These are phyloP conservation scores for Eueides isabella DNA, from an alignment of 1,140 invertebrate genomes.

Conservation along the genomic window DNA sequence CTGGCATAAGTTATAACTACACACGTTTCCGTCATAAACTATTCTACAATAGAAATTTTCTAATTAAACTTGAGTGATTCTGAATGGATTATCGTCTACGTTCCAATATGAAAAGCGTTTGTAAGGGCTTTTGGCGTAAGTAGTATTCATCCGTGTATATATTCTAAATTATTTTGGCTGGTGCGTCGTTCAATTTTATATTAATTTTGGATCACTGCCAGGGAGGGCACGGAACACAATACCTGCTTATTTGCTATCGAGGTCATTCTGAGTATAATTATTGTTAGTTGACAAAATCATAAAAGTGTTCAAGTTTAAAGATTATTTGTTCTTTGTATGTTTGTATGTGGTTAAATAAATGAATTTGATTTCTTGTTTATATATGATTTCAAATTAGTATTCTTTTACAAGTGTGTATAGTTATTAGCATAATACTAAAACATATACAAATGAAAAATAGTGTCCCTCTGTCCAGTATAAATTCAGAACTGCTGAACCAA, in stretches of 20 bases:
- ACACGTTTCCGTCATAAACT: no score
- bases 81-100: no score
- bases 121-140: slow-evolving; percentile 8
- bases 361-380: no score
- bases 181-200: slow-evolving; percentile 52
- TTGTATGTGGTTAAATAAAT: background rate
- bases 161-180: slow-evolving; percentile 50
- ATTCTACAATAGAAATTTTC: no score
- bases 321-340: background rate
- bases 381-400: no score
- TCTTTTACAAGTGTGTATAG: no score
- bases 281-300: slow-evolving; percentile 19
- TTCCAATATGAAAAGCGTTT: background rate
- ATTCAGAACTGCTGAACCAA: no score
- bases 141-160: background rate
- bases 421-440: no score
- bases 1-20: no score
- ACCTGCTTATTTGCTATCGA: slow-evolving; percentile 42
- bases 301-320: slow-evolving; percentile 18
- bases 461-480: no score
- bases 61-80: no score
- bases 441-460: no score
- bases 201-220: slow-evolving; percentile 63
- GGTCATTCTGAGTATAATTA: slow-evolving; percentile 25
- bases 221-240: slow-evolving; percentile 45